Conservation (phyloP, 2,888 invertebrate genomes). For the Sinelater perroti region DNA sequence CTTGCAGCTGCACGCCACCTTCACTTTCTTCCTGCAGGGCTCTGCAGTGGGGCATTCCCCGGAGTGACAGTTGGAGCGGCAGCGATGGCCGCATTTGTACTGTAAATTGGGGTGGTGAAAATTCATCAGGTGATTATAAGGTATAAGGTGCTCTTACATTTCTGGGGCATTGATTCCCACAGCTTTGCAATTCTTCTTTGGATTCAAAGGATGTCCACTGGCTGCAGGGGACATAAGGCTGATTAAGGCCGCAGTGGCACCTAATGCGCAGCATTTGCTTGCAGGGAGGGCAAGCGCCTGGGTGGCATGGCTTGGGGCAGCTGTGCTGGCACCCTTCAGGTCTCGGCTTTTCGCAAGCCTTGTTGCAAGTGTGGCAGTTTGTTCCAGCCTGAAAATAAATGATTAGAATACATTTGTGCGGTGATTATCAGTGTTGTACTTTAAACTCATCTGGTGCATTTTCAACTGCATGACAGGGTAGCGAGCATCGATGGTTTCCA, state of each 20-base stretch:
- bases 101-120: no score
- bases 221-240: conserved; percentile 77
- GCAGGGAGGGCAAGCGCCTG: conserved; percentile 80
- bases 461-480: conserved; percentile 76
- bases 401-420: not conserved
- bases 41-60: conserved; percentile 74
- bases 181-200: conserved; percentile 63
- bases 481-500: conserved; percentile 78
- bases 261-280: conserved; percentile 71
- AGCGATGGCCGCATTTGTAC: conserved; percentile 87
- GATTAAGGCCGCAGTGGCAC: conserved; percentile 85
- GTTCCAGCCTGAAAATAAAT: conserved; percentile 54
- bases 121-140: no score
- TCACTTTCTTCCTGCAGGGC: conserved; percentile 81
- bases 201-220: conserved; percentile 68
- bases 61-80: conserved; percentile 76
- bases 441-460: conserved; percentile 54
- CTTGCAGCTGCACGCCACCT: conserved; percentile 80
- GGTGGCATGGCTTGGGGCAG: conserved; percentile 77
- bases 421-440: conserved; percentile 40
- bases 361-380: conserved; percentile 68
- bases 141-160: conserved; percentile 64
- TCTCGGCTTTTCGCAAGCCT: conserved; percentile 70
- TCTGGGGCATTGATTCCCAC: conserved; percentile 88
- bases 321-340: conserved; percentile 79